Conservation (phyloP, 2,888 invertebrate species). For the Megastigmus dorsalis region DNA sequence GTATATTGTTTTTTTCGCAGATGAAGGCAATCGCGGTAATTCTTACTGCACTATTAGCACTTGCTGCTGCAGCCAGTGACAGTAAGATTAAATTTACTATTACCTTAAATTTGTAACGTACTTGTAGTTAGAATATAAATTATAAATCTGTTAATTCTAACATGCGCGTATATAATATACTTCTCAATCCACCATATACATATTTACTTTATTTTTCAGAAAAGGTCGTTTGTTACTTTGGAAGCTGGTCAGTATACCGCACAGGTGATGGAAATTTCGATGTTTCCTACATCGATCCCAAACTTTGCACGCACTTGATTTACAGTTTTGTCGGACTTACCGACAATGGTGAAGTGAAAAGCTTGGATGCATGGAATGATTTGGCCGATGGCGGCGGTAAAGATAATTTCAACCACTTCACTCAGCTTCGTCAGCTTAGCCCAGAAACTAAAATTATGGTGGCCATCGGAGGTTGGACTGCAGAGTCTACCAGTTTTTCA, state of each 20-base stretch:
- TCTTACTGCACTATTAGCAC: too few relatives aligned
- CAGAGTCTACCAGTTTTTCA: constrained; percentile 79
- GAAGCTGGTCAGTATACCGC: constrained; percentile 85
- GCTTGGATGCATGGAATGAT: neutral
- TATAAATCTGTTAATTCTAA: too few relatives aligned
- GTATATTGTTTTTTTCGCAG: too few relatives aligned
- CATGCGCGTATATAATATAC: too few relatives aligned
- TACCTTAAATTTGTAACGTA: too few relatives aligned
- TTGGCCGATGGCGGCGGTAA: neutral
- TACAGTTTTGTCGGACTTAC: constrained; percentile 84
- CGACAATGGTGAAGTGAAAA: constrained; percentile 69
- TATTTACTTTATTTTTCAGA: constrained; percentile 72
- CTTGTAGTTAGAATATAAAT: too few relatives aligned
- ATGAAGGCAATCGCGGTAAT: too few relatives aligned
- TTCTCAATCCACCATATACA: too few relatives aligned
- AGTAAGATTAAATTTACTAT: too few relatives aligned
- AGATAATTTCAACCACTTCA: constrained; percentile 54
- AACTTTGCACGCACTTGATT: constrained; percentile 84
- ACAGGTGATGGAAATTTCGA: constrained; percentile 80
- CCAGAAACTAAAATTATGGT: constrained; percentile 77
- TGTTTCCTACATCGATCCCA: constrained; percentile 80
- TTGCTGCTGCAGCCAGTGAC: too few relatives aligned
- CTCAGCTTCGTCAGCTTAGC: constrained; percentile 76
- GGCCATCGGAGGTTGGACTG: constrained; percentile 83
- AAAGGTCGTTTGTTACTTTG: constrained; percentile 84